phyloP scores from a whole-genome alignment of 1,140 invertebrate genomes.

The Macrosteles quadrilineatus region DNA sequence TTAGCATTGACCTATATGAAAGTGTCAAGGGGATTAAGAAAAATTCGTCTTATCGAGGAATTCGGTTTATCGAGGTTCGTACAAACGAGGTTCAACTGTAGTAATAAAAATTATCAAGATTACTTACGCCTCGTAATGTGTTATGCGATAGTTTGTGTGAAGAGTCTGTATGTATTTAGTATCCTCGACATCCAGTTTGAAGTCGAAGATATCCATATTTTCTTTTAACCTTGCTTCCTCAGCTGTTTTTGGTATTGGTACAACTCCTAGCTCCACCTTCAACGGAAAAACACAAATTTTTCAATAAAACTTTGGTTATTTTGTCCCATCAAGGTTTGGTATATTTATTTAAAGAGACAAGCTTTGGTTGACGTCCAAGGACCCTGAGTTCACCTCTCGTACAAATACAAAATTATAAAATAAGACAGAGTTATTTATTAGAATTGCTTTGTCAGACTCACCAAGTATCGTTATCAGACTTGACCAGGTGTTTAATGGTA shows the following conservation, averaged over 20 bases:
- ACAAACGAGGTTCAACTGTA: no score
- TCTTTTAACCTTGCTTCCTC: neutral
- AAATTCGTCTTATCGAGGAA: no score
- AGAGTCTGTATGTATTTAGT: neutral
- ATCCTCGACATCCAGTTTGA: neutral
- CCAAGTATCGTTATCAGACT: no score
- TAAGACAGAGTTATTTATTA: neutral
- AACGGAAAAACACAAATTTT: neutral
- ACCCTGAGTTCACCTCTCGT: neutral
- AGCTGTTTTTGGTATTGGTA: neutral
- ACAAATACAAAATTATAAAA: neutral
- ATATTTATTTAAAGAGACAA: neutral
- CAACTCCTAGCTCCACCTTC: neutral
- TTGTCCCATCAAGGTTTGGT: neutral
- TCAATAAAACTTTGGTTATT: neutral
- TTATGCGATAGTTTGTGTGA: neutral
- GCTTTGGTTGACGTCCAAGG: neutral
- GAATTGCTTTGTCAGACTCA: neutral
- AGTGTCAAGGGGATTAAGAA: no score
- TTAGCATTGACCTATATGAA: no score
- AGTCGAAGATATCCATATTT: slow-evolving; percentile 3
- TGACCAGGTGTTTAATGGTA: no score
- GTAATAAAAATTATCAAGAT: no score
- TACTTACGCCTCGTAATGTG: neutral
- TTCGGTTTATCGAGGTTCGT: no score